A percentile compares a stretch with the other conserved stretches of the same genome.
Conservation (phyloP, 2,113 vertebrate species). For the Epinephelus fuscoguttatus region DNA sequence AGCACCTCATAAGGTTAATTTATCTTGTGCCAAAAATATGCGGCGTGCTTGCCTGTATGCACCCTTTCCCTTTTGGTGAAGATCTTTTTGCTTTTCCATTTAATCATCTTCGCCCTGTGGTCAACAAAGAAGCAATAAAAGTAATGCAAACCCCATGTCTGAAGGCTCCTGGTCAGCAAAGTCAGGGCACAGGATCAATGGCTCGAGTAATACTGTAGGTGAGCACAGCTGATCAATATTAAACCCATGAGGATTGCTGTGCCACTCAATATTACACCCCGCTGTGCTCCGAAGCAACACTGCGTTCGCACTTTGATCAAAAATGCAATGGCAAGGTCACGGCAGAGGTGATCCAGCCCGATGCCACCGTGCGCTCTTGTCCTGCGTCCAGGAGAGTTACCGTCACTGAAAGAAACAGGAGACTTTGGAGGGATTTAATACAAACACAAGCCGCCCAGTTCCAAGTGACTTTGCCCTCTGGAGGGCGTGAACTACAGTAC, state of each 20-base stretch:
- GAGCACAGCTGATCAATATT: slow-evolving; percentile 63
- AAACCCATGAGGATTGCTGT: slow-evolving; percentile 39
- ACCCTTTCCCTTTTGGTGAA: neutral
- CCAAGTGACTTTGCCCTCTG: slow-evolving; percentile 56
- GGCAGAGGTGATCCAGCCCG: neutral
- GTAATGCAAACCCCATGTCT: slow-evolving; percentile 50
- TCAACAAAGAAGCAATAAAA: slow-evolving; percentile 28
- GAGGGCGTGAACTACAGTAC: slow-evolving; percentile 36
- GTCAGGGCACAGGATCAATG: slow-evolving; percentile 41
- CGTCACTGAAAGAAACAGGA: slow-evolving; percentile 55
- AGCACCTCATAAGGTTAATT: slow-evolving; percentile 8
- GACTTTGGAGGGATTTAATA: slow-evolving; percentile 43
- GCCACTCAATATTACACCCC: slow-evolving; percentile 34
- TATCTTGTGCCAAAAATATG: slow-evolving; percentile 41
- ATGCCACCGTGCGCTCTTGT: neutral
- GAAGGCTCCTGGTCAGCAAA: slow-evolving; percentile 60
- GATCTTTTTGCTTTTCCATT: slow-evolving; percentile 7
- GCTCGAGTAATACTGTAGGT: slow-evolving; percentile 28
- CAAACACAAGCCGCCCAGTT: slow-evolving; percentile 37
- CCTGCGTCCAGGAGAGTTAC: slow-evolving; percentile 22
- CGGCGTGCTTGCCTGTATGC: slow-evolving; percentile 10
- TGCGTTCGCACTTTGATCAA: slow-evolving; percentile 20
- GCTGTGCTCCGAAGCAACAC: neutral
- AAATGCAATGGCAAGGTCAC: slow-evolving; percentile 46
- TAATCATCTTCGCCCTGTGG: slow-evolving; percentile 27